phyloP scores from a whole-genome alignment of 2,888 invertebrate species.

The Macaria notata region DNA sequence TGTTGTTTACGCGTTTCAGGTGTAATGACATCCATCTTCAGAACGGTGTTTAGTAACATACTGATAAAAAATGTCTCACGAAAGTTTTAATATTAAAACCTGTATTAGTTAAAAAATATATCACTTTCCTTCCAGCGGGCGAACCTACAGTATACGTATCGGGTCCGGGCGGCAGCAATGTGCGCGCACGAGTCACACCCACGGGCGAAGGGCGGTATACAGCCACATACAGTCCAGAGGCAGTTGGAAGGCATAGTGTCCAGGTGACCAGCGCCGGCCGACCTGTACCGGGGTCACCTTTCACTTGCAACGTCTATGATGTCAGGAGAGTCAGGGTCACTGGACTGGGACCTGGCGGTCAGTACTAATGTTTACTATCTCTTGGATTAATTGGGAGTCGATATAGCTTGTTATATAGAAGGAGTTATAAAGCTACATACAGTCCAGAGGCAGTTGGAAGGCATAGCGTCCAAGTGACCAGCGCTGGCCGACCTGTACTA shows the following conservation, averaged over 20 bases:
- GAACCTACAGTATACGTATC: constrained; percentile 89
- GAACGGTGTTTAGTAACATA: no score
- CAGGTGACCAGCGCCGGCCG: constrained; percentile 92
- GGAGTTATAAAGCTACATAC: constrained; percentile 89
- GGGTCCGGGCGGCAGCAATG: constrained; percentile 91
- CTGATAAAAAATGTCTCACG: no score
- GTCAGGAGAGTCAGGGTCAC: constrained; percentile 90
- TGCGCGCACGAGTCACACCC: constrained; percentile 87
- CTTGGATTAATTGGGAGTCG: no score
- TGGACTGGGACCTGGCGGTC: constrained; percentile 81
- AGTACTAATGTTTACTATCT: constrained; percentile 10
- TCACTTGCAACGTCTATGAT: constrained; percentile 97
- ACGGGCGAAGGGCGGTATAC: constrained; percentile 87
- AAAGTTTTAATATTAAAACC: no score
- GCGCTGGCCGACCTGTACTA: constrained; percentile 92
- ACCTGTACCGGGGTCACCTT: constrained; percentile 94
- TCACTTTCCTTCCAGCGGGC: constrained; percentile 59
- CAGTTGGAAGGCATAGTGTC: constrained; percentile 93
- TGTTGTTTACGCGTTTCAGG: no score
- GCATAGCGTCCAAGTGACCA: constrained; percentile 91
- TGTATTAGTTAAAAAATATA: no score
- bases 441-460: constrained; percentile 94
- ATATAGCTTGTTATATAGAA: constrained; percentile 40
- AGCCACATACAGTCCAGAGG: constrained; percentile 91
- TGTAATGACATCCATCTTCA: no score